Base-by-base conservation (phyloP, 2,797 vertebrate species). In the Glossophaga mutica region DNA sequence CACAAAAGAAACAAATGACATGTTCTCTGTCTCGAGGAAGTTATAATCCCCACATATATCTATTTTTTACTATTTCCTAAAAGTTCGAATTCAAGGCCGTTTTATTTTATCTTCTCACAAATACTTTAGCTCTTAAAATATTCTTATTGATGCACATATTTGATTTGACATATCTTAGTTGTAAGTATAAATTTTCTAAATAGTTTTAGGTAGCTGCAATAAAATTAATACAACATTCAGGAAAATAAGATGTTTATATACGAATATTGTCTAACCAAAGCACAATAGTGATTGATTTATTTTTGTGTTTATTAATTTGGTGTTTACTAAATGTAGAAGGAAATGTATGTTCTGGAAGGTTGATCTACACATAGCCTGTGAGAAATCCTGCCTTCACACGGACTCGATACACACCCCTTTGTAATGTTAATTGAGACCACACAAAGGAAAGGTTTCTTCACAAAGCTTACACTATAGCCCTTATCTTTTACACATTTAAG, bases 71-170 rank as follows among this genome's bases (percentile, higher is more conserved):
- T 81, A 29, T 48, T 70, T 76, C 74, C 71, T 83, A 21, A 39
- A 93, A n/a, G 14, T 82, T 90, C 55, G 4, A 92, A 94, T 92
- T 93, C 87, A 73, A 65, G 39, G 1, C 29, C 91, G 3, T 88
- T 91, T 65, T 78, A 71, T 77, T 94, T 93, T 74, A 39, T 81
- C n/a, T 37, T 76, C 62, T 86, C 52, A 62, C 71, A 88, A 84
- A 82, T 87, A 48, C 9, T 87, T 92, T 89, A 37, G 9, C 65
- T 87, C 50, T 89, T 68, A n/a, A 1, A 67, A 14, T 84, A 55
- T 70, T 91, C 46, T 90, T 93, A 26, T 21, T 48, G 48, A 52
- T 81, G 15, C 11, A 74, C 12, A n/a, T 91, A 37, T 82, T 77
- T 90, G 3, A 85, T 85, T 42, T 90, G 34, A 88, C 55, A 52